Evolutionary conservation across 2,888 invertebrate species (phyloP), one percentile per base, ranked within the genome.

Genomic region (Eupithecia inturbata): DNA sequence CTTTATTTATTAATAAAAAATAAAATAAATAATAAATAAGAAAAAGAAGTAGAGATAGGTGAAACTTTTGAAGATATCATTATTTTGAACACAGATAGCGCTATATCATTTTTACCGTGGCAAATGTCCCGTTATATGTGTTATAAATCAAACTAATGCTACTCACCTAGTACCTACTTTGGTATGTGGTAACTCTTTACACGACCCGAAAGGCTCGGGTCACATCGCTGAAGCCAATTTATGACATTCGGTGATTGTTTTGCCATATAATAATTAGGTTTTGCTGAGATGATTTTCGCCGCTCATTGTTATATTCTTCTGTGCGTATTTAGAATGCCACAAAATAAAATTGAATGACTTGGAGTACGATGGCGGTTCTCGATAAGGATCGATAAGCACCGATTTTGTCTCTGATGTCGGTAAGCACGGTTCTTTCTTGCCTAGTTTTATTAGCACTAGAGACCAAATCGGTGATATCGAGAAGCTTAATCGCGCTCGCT

Each of bases 1-100:
- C n/a, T n/a, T n/a, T n/a, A n/a, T n/a, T n/a, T n/a, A n/a, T n/a
- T n/a, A n/a, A n/a, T n/a, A n/a, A n/a, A n/a, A n/a, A n/a, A n/a
- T n/a, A n/a, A n/a, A n/a, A n/a, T n/a, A n/a, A n/a, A n/a, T n/a
- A 49, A 53, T 53, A n/a, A 10, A n/a, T 2, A 53, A 3, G 53
- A 53, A 53, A 49, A 53, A 10, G 3, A 22, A 53, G 10, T 22
- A 53, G 53, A 53, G n/a, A 53, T 53, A 53, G 10, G 53, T 22
- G 10, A 53, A 53, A 22, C 53, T 53, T 49, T 53, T 53, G 22
- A 53, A 19, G 72, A 70, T 70, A 72, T 68, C 66, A 68, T 36
- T 9, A 10, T 53, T 53, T n/a, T n/a, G 22, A 53, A 53, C 53
- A 53, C 53, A 22, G 53, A 53, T 53, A 22, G 53, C 53, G 22